These are phyloP conservation scores for Piezodorus guildinii DNA, from an alignment of 1,140 invertebrate genomes.

Conservation along the genomic window DNA sequence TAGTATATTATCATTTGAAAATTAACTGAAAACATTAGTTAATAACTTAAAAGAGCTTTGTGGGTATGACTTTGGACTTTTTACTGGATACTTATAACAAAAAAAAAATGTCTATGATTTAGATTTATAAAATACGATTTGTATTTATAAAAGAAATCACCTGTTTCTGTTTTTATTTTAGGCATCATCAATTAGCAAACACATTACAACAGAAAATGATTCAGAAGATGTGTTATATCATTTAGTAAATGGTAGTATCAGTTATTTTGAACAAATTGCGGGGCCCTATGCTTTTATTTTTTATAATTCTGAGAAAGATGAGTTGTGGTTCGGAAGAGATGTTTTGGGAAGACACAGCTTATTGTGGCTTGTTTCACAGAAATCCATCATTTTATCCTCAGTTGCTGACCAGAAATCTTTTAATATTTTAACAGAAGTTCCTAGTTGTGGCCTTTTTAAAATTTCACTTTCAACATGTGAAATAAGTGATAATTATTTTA, in stretches of 20 bases:
- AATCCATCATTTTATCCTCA: not conserved
- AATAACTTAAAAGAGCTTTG: no score
- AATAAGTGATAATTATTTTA: not conserved
- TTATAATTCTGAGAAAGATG: not conserved
- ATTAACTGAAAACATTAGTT: no score
- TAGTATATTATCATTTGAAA: no score
- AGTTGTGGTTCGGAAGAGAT: slow-evolving; percentile 10
- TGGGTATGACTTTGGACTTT: no score
- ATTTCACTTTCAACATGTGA: not conserved
- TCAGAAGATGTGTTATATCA: not conserved
- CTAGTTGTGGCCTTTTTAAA: not conserved
- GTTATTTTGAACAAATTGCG: not conserved
- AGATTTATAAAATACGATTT: no score
- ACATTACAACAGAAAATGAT: not conserved
- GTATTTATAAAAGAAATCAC: no score
- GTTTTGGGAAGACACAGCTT: slow-evolving; percentile 11
- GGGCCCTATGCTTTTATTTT: slow-evolving; percentile 10
- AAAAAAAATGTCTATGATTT: no score
- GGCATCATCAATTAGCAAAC: no score
- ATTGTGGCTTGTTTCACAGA: not conserved
- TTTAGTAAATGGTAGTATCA: not conserved
- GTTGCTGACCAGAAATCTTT: not conserved
- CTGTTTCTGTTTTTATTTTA: no score
- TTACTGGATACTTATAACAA: no score
- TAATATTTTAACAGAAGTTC: slow-evolving; percentile 3